Conservation (phyloP, 1,140 invertebrate genomes). For the Drepana arcuata region DNA sequence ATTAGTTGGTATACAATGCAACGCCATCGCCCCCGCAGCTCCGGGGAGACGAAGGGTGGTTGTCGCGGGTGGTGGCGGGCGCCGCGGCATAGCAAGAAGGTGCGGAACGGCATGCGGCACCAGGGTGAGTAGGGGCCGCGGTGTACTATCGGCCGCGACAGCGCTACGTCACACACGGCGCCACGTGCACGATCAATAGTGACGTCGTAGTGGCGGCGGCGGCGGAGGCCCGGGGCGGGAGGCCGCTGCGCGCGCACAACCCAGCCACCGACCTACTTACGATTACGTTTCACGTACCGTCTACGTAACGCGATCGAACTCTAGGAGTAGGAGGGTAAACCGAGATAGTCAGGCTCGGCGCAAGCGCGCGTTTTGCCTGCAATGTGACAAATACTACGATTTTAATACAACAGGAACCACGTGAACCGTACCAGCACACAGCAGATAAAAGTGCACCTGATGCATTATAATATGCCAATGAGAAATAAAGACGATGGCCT, state of each 20-base stretch:
- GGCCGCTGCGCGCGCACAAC: constrained; percentile 57
- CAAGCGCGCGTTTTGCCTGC: constrained; percentile 6
- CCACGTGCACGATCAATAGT: constrained; percentile 67
- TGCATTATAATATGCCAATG: no score
- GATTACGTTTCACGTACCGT: constrained; percentile 61
- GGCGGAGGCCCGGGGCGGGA: constrained; percentile 7
- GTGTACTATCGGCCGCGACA: constrained; percentile 51
- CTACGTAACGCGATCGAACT: constrained; percentile 63
- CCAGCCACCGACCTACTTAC: constrained; percentile 56
- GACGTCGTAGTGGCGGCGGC: constrained; percentile 41
- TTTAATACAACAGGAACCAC: constrained; percentile 1
- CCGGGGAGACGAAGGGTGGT: constrained; percentile 3
- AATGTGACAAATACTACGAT: constrained; percentile 5
- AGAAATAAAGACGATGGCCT: no score
- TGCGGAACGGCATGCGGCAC: no score
- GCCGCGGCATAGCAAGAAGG: background rate
- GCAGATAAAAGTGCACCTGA: no score
- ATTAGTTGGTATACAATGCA: no score
- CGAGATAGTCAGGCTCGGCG: constrained; percentile 5
- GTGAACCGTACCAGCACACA: no score
- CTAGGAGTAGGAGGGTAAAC: constrained; percentile 14
- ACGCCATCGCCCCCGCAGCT: background rate
- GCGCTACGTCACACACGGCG: constrained; percentile 64
- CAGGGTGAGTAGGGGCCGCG: constrained; percentile 27
- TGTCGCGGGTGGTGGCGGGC: constrained; percentile 6